phyloP scores from a whole-genome alignment of 2,113 vertebrate species.

The Suncus etruscus region DNA sequence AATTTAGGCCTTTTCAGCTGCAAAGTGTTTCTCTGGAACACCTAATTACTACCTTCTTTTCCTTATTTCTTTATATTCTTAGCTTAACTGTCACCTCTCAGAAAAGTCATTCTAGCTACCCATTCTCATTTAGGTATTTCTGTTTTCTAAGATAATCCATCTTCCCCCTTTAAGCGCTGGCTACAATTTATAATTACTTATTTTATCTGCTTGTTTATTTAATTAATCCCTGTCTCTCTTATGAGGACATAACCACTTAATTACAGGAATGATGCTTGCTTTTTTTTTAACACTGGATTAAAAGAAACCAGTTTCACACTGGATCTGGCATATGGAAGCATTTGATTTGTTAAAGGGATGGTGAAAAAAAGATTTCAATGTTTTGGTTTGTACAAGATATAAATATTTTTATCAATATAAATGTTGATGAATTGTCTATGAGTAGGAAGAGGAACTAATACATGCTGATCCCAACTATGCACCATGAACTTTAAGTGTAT shows the following conservation, averaged over 20 bases:
- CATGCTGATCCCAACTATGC: slow-evolving; percentile 11
- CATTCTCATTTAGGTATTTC: neutral
- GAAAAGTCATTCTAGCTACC: neutral
- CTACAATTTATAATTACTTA: slow-evolving; percentile 47
- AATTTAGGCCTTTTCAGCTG: neutral
- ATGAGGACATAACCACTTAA: neutral
- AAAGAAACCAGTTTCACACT: neutral
- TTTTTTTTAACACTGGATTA: neutral
- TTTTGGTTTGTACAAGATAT: slow-evolving; percentile 7
- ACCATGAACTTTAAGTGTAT: neutral
- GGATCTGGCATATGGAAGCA: neutral
- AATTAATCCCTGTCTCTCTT: neutral
- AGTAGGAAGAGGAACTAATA: slow-evolving; percentile 10
- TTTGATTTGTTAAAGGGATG: neutral
- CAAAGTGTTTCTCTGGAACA: neutral
- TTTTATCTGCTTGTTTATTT: slow-evolving; percentile 54
- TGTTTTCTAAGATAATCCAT: neutral
- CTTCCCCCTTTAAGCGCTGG: neutral
- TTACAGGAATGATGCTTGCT: neutral
- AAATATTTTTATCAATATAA: neutral
- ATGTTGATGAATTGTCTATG: slow-evolving; percentile 9
- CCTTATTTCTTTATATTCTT: neutral
- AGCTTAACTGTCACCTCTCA: slow-evolving; percentile 52
- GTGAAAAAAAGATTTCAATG: neutral
- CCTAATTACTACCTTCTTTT: neutral